phyloP scores from a whole-genome alignment of 53 echinoderm and acorn worm genomes.

The Crossaster papposus region DNA sequence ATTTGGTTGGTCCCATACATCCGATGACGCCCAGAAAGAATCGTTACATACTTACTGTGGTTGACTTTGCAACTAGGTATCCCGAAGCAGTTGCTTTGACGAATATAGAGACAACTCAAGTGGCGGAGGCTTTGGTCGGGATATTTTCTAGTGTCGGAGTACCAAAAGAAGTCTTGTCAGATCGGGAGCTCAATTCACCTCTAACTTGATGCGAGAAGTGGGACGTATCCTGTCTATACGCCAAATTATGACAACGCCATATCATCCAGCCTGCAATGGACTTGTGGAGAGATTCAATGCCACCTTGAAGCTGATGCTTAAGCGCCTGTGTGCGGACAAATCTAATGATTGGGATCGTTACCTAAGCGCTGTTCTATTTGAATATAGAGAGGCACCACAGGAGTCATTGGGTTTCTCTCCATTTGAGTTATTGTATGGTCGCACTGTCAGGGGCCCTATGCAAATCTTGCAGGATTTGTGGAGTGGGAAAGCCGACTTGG shows the following conservation, averaged over 20 bases:
- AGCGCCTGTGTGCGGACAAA: constrained; percentile 59
- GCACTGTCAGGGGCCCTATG: constrained; percentile 68
- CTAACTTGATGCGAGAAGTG: constrained; percentile 64
- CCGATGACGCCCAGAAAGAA: constrained; percentile 46
- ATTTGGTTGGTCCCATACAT: constrained; percentile 59
- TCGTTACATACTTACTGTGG: constrained; percentile 60
- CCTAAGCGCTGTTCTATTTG: constrained; percentile 51
- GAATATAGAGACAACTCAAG: constrained; percentile 32
- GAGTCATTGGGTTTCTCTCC: constrained; percentile 64
- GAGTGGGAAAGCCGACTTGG: constrained; percentile 11
- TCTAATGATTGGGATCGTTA: constrained; percentile 65
- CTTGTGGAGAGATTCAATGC: constrained; percentile 66
- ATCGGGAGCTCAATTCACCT: constrained; percentile 61
- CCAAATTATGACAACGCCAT: constrained; percentile 53
- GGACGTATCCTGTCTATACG: constrained; percentile 51
- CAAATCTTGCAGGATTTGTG: constrained; percentile 57
- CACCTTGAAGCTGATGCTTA: constrained; percentile 56
- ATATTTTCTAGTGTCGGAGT: constrained; percentile 69
- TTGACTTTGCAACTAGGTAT: constrained; percentile 57
- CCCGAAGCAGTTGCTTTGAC: constrained; percentile 61
- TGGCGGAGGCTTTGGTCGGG: constrained; percentile 53
- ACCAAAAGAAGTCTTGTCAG: constrained; percentile 62
- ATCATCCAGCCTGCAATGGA: constrained; percentile 61
- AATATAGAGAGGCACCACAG: constrained; percentile 61
- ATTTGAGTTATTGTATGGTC: constrained; percentile 64